Conservation (phyloP, 2,797 vertebrate species). For the Esox lucius region DNA sequence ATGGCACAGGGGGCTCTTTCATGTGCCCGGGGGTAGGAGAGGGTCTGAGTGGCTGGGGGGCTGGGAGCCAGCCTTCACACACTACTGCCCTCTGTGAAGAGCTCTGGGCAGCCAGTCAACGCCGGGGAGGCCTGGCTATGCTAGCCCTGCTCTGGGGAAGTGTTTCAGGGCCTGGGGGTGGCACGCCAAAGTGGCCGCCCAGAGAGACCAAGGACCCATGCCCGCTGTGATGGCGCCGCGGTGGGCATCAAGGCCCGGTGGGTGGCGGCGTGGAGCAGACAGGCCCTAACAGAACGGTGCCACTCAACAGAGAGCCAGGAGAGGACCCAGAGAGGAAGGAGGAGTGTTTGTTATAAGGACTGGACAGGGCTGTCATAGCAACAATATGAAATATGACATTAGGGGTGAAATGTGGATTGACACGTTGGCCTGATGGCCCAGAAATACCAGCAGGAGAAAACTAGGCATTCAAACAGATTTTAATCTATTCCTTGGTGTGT, state of each 20-base stretch:
- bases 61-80: slow-evolving; percentile 77
- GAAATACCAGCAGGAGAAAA: not conserved
- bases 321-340: slow-evolving; percentile 16
- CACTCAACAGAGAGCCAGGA: slow-evolving; percentile 38
- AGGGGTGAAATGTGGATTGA: not conserved
- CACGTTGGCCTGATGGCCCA: not conserved
- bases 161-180: slow-evolving; percentile 73
- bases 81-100: slow-evolving; percentile 79
- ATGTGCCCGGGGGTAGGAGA: slow-evolving; percentile 77
- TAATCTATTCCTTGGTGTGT: not conserved
- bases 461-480: not conserved
- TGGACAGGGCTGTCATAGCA: not conserved
- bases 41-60: slow-evolving; percentile 80
- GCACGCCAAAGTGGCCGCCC: slow-evolving; percentile 77
- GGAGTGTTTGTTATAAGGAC: not conserved
- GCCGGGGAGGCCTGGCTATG: slow-evolving; percentile 74
- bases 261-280: slow-evolving; percentile 67
- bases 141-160: slow-evolving; percentile 77
- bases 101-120: slow-evolving; percentile 81
- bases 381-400: not conserved
- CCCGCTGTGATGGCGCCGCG: slow-evolving; percentile 54
- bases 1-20: slow-evolving; percentile 81
- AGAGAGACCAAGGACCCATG: slow-evolving; percentile 69
- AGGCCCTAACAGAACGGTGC: slow-evolving; percentile 56
- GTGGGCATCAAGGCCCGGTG: slow-evolving; percentile 40